Base-by-base conservation (phyloP, 2,888 invertebrate genomes). In the Ischnus inquisitorius region DNA sequence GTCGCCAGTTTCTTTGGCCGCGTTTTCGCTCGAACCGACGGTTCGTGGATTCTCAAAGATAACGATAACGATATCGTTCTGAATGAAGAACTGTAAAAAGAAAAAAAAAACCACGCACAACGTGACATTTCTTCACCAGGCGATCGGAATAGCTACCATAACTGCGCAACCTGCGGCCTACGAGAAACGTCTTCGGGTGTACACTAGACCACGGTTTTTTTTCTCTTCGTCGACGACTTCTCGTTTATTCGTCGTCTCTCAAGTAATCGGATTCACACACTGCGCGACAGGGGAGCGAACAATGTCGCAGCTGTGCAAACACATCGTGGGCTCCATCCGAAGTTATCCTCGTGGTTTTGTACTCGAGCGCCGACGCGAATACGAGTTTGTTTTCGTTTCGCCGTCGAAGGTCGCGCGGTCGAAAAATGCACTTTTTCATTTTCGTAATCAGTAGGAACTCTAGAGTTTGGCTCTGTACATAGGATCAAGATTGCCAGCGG, bases 401-500 rank as follows among this genome's bases (percentile, higher is more conserved):
- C 19, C 54, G 12, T 22, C 54, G 4, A 10, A 3, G 3, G 10
- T 54, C 22, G 10, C 43, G 25, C n/a, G 51, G 3, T 10, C 12
- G 41, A 41, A 46, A 46, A 46, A 14, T 12, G 46, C 46, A 3
- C 12, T n/a, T 12, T 16, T 54, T 19, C 54, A 12, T n/a, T n/a
- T n/a, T n/a, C n/a, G n/a, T n/a, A n/a, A n/a, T 1, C 25, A 12
- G n/a, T 25, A 60, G 19, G 16, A 67, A 43, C 4, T 75, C 84
- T 82, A 88, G 41, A 88, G 85, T 65, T 88, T 88, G 5, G 88
- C 84, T 78, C 68, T 84, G 65, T 80, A 89, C 25, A 75, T 81
- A 0, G 90, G 88, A 86, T 91, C 90, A 69, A 98, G 94, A 94
- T 99, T 99, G 48, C 97, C 97, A 82, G 96, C 95, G 0, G 97